Conservation (phyloP, 2,888 invertebrate species). For the Lasioglossum vierecki region DNA sequence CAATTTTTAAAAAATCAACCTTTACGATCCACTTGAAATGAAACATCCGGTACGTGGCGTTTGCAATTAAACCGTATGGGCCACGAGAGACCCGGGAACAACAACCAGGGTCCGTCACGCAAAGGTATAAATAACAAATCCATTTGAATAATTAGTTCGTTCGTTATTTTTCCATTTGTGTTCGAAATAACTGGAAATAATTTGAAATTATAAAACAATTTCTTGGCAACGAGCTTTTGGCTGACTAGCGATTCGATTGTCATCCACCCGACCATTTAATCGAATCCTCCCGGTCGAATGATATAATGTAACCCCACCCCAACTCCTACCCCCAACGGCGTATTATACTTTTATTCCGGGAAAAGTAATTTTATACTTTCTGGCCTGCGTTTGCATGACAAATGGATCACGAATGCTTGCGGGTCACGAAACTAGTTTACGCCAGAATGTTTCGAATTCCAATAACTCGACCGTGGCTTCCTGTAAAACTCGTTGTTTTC, state of each 20-base stretch:
- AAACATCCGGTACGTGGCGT: not conserved
- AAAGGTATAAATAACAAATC: not conserved
- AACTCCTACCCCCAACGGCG: not conserved
- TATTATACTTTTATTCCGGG: conserved; percentile 13
- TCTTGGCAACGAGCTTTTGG: not conserved
- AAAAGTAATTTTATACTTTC: conserved; percentile 18
- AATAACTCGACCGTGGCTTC: conserved; percentile 9
- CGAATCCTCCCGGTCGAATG: conserved; percentile 8
- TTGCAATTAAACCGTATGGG: not conserved
- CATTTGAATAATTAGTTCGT: not conserved
- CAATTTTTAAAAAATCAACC: not conserved
- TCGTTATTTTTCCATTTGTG: not conserved
- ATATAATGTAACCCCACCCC: conserved; percentile 1
- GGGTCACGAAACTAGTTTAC: conserved; percentile 33
- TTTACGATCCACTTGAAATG: too few relatives aligned
- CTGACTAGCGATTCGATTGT: not conserved
- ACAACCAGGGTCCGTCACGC: not conserved
- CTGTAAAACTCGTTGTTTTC: conserved; percentile 16
- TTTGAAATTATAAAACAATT: not conserved
- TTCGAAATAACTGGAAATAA: not conserved
- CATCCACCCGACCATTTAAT: conserved; percentile 2
- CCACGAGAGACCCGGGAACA: not conserved
- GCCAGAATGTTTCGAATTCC: conserved; percentile 11
- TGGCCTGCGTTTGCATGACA: conserved; percentile 29
- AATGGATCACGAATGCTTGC: conserved; percentile 24